These are phyloP conservation scores for Orchesella flavescens DNA, from an alignment of 2,888 invertebrate species.

Conservation along the genomic window DNA sequence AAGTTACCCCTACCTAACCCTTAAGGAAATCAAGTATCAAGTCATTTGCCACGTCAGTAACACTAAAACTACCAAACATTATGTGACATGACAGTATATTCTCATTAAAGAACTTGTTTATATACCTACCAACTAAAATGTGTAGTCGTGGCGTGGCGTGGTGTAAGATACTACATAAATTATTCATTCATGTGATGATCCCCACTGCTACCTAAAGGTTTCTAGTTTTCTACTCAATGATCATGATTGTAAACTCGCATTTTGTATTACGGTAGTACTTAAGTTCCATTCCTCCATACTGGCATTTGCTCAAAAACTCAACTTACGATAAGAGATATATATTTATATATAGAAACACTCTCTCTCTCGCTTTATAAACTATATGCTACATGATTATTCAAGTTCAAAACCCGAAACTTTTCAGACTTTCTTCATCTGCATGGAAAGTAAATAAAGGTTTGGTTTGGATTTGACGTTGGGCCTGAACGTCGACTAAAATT, in stretches of 20 bases:
- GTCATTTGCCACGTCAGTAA: neutral
- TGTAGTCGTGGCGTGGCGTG: too few species aligned
- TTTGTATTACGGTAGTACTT: constrained; percentile 4
- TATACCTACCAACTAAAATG: neutral
- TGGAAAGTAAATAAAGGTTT: too few species aligned
- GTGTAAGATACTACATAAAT: neutral
- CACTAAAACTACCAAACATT: neutral
- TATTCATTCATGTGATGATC: neutral
- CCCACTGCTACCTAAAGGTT: neutral
- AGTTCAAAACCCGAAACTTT: neutral
- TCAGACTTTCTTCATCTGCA: neutral
- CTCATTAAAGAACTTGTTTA: neutral
- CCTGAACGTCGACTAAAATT: too few species aligned
- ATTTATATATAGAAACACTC: neutral
- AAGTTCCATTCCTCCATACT: neutral
- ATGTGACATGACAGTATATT: neutral
- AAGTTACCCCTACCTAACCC: neutral
- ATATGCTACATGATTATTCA: neutral
- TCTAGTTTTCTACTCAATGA: too few species aligned
- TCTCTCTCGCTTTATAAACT: neutral
- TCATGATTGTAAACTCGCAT: constrained; percentile 50
- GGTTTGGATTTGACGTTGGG: too few species aligned
- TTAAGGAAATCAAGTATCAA: neutral
- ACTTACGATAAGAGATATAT: neutral
- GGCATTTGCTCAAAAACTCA: neutral